These are phyloP conservation scores for Pseudomyrmex gracilis DNA, from an alignment of 1,140 invertebrate genomes.

Conservation along the genomic window DNA sequence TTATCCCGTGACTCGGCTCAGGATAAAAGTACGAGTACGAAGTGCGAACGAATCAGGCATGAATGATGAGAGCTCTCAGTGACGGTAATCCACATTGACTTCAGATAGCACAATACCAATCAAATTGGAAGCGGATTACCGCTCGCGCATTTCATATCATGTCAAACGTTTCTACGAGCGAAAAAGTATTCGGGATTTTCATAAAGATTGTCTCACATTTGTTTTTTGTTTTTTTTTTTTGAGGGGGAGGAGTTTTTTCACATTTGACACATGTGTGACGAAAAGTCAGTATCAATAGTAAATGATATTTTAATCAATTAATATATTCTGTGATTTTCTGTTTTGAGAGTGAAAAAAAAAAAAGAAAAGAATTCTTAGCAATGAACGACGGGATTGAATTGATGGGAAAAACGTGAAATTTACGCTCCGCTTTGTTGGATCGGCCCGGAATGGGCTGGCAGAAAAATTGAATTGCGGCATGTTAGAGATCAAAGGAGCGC, in stretches of 20 bases:
- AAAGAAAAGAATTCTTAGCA: slow-evolving; percentile 9
- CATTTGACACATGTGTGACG: neutral
- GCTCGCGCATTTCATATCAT: slow-evolving; percentile 36
- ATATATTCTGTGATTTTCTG: neutral
- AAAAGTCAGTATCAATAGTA: neutral
- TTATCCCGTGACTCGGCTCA: slow-evolving; percentile 26
- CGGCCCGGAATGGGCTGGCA: slow-evolving; percentile 27
- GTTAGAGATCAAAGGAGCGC: slow-evolving; percentile 52
- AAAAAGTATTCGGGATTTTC: slow-evolving; percentile 30
- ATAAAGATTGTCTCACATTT: neutral
- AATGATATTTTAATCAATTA: slow-evolving; percentile 32
- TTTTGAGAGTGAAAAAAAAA: slow-evolving; percentile 8
- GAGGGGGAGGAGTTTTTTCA: neutral
- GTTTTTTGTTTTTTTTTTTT: too few species aligned
- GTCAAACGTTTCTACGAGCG: slow-evolving; percentile 3
- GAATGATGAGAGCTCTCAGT: slow-evolving; percentile 42
- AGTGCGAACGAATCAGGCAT: slow-evolving; percentile 42
- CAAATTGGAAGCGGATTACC: slow-evolving; percentile 63
- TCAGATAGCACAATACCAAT: slow-evolving; percentile 62
- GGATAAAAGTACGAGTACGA: slow-evolving; percentile 26
- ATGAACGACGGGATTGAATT: slow-evolving; percentile 7
- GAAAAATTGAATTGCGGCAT: slow-evolving; percentile 50
- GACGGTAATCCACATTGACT: slow-evolving; percentile 43
- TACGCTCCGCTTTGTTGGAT: slow-evolving; percentile 52
- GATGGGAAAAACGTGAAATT: slow-evolving; percentile 57